Evolutionary conservation across 2,888 invertebrate genomes (phyloP).

Genomic region (Omphaloscelis lunosa): DNA sequence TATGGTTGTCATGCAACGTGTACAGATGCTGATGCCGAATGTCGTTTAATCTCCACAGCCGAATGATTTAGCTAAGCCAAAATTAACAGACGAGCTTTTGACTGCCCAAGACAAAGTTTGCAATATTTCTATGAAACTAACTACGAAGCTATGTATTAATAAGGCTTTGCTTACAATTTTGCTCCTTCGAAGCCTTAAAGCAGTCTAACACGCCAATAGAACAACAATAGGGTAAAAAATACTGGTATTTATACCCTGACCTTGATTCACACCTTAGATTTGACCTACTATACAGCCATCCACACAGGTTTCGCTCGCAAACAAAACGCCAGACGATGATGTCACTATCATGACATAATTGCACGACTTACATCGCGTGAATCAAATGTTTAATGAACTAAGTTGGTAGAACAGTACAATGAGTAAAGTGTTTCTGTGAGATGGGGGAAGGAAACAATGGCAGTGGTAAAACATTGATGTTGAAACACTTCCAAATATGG

Average conservation of each 20-base stretch:
- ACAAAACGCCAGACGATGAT: conserved; percentile 59
- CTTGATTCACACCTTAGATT: conserved; percentile 54
- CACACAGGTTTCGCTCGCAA: conserved; percentile 55
- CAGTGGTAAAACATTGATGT: background rate
- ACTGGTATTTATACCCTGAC: conserved; percentile 16
- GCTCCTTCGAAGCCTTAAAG: background rate
- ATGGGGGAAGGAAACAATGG: background rate
- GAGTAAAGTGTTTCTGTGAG: background rate
- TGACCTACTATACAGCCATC: conserved; percentile 33
- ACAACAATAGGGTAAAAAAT: conserved; percentile 25
- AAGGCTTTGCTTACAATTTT: background rate
- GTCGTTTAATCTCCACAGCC: background rate
- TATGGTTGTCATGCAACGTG: too few species aligned
- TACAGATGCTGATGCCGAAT: background rate
- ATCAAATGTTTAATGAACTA: conserved; percentile 54
- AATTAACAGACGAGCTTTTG: background rate
- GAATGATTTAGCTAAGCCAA: background rate
- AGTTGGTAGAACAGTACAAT: conserved; percentile 22
- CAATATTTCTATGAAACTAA: background rate
- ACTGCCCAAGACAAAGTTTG: background rate
- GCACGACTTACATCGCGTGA: conserved; percentile 61
- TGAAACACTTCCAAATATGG: background rate
- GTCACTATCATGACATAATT: conserved; percentile 68
- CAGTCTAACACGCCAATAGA: conserved; percentile 17
- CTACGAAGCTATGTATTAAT: background rate